phyloP scores from a whole-genome alignment of 2,797 vertebrate species.

The Stomatorhinus walkeri region DNA sequence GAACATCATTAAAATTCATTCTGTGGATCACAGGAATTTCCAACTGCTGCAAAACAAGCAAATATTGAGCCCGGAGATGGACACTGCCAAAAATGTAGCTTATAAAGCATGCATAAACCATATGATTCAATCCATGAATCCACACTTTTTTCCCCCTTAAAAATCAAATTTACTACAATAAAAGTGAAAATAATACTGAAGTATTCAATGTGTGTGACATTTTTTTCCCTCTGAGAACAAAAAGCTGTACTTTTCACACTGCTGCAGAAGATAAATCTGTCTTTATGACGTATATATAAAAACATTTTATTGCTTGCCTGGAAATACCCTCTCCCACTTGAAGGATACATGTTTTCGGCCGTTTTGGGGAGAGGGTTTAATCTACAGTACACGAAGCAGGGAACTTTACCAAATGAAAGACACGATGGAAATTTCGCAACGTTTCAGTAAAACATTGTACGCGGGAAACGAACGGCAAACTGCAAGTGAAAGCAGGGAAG shows the following conservation, averaged over 20 bases:
- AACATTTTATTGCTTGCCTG: neutral
- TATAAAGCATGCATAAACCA: neutral
- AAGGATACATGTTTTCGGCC: neutral
- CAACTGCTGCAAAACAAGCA: neutral
- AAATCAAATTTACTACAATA: neutral
- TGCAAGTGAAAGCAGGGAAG: neutral
- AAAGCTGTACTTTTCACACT: neutral
- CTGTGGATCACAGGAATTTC: neutral
- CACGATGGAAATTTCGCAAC: neutral
- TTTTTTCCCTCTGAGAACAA: neutral
- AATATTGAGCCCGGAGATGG: neutral
- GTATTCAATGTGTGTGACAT: neutral
- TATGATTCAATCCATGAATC: neutral
- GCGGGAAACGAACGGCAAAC: neutral
- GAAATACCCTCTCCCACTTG: neutral
- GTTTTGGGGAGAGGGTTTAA: neutral
- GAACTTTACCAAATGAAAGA: neutral
- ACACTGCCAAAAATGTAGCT: neutral
- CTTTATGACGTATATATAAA: neutral
- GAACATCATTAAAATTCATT: neutral
- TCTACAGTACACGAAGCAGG: neutral
- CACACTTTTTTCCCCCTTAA: neutral
- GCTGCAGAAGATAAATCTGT: neutral
- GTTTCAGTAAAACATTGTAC: neutral
- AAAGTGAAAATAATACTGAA: neutral